Percentiles rank a stretch among this genome's conserved stretches.
Conservation (phyloP, 92 coral and sea anemone species). For the Parazoanthus swiftii region DNA sequence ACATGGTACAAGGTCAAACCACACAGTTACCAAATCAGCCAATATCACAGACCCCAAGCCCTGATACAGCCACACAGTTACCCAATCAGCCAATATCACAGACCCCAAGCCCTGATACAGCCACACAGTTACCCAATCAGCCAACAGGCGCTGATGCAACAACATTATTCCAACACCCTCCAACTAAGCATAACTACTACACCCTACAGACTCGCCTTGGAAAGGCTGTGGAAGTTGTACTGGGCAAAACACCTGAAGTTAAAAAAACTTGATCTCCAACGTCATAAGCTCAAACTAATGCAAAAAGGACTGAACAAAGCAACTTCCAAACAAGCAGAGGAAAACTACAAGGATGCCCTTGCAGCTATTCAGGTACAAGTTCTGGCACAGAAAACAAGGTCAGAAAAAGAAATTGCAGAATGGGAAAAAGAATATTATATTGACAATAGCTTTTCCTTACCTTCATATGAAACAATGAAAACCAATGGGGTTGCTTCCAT, state of each 20-base stretch:
- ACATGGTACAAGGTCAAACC: constrained; percentile 6
- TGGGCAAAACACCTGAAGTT: constrained; percentile 49
- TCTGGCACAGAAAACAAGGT: constrained; percentile 10
- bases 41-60: background rate
- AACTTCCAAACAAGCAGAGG: constrained; percentile 23
- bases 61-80: background rate
- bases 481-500: constrained; percentile 42
- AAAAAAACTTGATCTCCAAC: constrained; percentile 44
- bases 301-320: constrained; percentile 18
- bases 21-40: background rate
- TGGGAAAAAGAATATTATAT: background rate
- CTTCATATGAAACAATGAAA: constrained; percentile 41
- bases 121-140: constrained; percentile 13
- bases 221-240: constrained; percentile 54
- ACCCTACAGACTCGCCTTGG: constrained; percentile 56
- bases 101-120: background rate
- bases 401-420: constrained; percentile 2
- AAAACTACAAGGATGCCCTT: constrained; percentile 6
- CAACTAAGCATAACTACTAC: constrained; percentile 30
- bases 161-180: background rate
- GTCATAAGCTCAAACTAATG: constrained; percentile 32
- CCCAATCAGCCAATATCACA: constrained; percentile 21
- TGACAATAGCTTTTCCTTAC: no score
- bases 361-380: background rate
- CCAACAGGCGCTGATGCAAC: background rate